Percentiles rank a stretch among this genome's conserved stretches.
phyloP scores from a whole-genome alignment of 2,888 invertebrate genomes.

The Himalopsyche japonica region DNA sequence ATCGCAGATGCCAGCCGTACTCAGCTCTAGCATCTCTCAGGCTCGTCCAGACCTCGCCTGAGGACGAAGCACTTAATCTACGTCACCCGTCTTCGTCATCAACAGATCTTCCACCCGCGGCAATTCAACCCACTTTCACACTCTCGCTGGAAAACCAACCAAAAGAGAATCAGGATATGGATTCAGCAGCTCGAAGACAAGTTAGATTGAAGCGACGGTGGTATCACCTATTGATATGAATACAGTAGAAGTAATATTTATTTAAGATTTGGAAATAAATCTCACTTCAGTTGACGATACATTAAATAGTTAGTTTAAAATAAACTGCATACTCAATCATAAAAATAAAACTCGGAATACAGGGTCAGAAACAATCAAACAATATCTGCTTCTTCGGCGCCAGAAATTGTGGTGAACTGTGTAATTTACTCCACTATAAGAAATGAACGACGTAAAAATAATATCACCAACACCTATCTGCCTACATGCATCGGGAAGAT shows the following conservation, averaged over 20 bases:
- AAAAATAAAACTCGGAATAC: too few relatives aligned
- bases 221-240: neutral
- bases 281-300: neutral
- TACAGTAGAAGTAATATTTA: neutral
- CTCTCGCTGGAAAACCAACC: neutral
- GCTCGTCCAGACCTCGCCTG: constrained; percentile 5
- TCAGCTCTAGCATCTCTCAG: constrained; percentile 18
- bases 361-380: too few relatives aligned
- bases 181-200: neutral
- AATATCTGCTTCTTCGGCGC: too few relatives aligned
- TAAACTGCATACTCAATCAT: too few relatives aligned
- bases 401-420: too few relatives aligned
- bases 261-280: neutral
- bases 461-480: too few relatives aligned
- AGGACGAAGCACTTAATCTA: constrained; percentile 8
- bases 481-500: too few relatives aligned
- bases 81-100: constrained; percentile 6
- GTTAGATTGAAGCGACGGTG: neutral
- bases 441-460: too few relatives aligned
- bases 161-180: neutral
- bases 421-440: too few relatives aligned
- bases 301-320: neutral
- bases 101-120: neutral
- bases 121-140: neutral
- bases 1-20: constrained; percentile 28